Conservation (phyloP, 1,140 invertebrate species). For the Plodia interpunctella region DNA sequence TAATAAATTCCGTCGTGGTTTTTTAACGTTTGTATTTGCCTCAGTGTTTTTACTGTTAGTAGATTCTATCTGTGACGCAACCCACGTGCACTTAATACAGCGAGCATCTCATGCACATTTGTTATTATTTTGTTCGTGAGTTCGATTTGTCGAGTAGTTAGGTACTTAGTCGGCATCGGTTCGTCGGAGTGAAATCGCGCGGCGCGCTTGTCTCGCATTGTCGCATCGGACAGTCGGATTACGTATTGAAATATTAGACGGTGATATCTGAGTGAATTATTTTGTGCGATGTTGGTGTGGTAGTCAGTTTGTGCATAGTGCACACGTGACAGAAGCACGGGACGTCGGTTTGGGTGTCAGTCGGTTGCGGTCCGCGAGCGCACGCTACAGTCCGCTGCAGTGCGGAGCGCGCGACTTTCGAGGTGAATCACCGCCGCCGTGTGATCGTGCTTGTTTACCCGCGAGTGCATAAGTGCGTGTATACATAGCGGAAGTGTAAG, state of each 20-base stretch:
- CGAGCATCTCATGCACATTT: conserved; percentile 78
- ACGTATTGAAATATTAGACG: conserved; percentile 38
- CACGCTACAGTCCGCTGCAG: conserved; percentile 56
- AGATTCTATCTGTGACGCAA: conserved; percentile 54
- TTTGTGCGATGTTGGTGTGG: conserved; percentile 55
- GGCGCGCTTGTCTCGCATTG: conserved; percentile 47
- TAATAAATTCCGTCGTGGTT: conserved; percentile 45
- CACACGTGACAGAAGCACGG: conserved; percentile 65
- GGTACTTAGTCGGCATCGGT: conserved; percentile 52
- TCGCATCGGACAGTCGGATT: conserved; percentile 49
- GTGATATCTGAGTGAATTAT: conserved; percentile 47
- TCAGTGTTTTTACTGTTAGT: conserved; percentile 37
- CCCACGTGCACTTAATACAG: conserved; percentile 73
- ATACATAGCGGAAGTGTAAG: conserved; percentile 56
- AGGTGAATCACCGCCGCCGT: conserved; percentile 71
- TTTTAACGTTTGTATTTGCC: conserved; percentile 34
- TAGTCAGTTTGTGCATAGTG: conserved; percentile 30
- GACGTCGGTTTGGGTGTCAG: conserved; percentile 66
- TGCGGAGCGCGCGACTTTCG: conserved; percentile 54
- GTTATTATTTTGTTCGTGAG: conserved; percentile 80
- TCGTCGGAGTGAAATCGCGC: conserved; percentile 60
- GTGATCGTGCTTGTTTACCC: conserved; percentile 70
- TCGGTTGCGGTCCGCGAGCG: conserved; percentile 55
- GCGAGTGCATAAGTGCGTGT: conserved; percentile 69
- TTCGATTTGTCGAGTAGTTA: conserved; percentile 64